phyloP scores from a whole-genome alignment of 30 jellyfish, hydroid and myxozoan genomes.

The Aurelia sp. region DNA sequence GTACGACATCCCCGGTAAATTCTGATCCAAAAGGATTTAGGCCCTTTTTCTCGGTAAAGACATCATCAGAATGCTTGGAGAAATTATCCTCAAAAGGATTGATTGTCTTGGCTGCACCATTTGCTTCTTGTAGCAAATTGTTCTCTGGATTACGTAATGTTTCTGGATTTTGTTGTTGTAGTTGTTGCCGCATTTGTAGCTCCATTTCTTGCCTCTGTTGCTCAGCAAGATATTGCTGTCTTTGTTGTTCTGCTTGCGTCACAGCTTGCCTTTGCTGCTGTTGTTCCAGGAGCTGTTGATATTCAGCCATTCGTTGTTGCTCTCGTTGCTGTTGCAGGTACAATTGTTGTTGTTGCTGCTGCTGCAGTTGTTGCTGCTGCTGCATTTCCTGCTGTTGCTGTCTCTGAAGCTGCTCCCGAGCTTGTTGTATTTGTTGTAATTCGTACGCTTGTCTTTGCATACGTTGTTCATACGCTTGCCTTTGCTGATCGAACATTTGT shows the following conservation, averaged over 20 bases:
- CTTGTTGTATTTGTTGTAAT: constrained; percentile 51
- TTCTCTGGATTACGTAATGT: constrained; percentile 18
- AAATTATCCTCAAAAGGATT: constrained; percentile 85
- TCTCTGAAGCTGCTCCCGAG: constrained; percentile 19
- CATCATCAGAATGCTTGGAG: constrained; percentile 1
- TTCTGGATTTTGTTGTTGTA: constrained; percentile 3
- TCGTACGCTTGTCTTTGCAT: constrained; percentile 36
- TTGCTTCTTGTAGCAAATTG: not conserved
- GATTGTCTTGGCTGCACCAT: not conserved
- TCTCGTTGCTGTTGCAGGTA: constrained; percentile 73
- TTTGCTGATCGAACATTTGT: constrained; percentile 23
- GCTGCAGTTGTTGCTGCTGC: not conserved
- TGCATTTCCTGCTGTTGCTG: no score
- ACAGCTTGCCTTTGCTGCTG: constrained; percentile 39
- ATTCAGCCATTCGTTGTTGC: constrained; percentile 56
- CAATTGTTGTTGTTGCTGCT: not conserved
- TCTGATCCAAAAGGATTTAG: constrained; percentile 64
- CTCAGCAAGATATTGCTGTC: constrained; percentile 24
- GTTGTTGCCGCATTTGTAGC: constrained; percentile 30
- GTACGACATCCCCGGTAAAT: constrained; percentile 26
- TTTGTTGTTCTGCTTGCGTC: constrained; percentile 46
- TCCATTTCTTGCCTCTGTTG: constrained; percentile 24
- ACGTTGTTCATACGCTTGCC: constrained; percentile 14
- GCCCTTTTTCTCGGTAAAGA: not conserved
- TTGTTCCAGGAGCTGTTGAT: constrained; percentile 50